Evolutionary conservation across 1,140 invertebrate species (phyloP).

Genomic region (Eurosta solidaginis): DNA sequence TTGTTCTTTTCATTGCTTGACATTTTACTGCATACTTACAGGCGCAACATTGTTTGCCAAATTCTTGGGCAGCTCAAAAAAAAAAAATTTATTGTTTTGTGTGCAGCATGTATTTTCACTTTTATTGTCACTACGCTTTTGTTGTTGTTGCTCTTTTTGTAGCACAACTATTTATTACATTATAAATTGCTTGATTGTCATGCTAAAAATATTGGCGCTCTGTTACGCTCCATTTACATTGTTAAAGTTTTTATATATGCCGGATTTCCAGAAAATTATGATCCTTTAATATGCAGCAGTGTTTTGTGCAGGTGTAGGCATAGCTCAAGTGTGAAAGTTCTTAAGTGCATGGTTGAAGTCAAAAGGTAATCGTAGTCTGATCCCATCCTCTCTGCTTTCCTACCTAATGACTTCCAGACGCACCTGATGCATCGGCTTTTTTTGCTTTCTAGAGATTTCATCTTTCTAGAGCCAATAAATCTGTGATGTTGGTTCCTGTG

Average conservation of each 20-base stretch:
- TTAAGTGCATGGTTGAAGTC: too few species aligned
- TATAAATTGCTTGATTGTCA: background rate
- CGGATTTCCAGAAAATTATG: background rate
- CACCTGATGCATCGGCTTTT: too few species aligned
- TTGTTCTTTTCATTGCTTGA: slow-evolving; percentile 26
- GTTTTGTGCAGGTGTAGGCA: too few species aligned
- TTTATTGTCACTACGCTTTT: background rate
- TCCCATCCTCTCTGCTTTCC: too few species aligned
- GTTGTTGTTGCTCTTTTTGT: background rate
- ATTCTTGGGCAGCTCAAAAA: background rate
- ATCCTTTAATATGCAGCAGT: background rate
- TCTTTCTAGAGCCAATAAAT: too few species aligned
- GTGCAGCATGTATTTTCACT: background rate
- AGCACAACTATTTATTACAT: background rate
- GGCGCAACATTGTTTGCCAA: slow-evolving; percentile 15
- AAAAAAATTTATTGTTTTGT: background rate
- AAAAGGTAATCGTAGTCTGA: too few species aligned
- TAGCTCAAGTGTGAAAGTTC: background rate
- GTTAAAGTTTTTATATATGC: slow-evolving; percentile 1
- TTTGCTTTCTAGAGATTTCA: too few species aligned
- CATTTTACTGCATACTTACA: slow-evolving; percentile 28
- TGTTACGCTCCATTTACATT: background rate
- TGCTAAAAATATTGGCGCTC: background rate
- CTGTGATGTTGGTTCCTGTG: too few species aligned
- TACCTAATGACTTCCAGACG: too few species aligned